These are phyloP conservation scores for Autographa gamma DNA, from an alignment of 2,888 invertebrate species.

Conservation along the genomic window DNA sequence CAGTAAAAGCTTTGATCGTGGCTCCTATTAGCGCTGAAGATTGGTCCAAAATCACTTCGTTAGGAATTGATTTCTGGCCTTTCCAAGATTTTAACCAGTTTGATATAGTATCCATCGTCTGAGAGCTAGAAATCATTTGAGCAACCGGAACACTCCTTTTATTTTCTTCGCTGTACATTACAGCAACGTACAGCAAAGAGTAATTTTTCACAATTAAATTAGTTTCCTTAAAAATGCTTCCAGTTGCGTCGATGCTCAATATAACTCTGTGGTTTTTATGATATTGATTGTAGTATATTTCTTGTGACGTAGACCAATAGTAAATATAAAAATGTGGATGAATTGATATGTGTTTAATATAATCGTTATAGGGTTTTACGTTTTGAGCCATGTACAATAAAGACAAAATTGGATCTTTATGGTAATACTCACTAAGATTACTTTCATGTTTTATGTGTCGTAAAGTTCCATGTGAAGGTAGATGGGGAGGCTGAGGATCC, in stretches of 20 bases:
- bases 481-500: slow-evolving; percentile 18
- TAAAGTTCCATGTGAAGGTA: slow-evolving; percentile 33
- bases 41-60: slow-evolving; percentile 27
- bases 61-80: slow-evolving; percentile 19
- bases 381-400: slow-evolving; percentile 26
- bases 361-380: slow-evolving; percentile 19
- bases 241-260: slow-evolving; percentile 31
- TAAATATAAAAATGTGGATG: slow-evolving; percentile 23
- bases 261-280: slow-evolving; percentile 25
- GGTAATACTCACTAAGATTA: slow-evolving; percentile 22
- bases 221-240: slow-evolving; percentile 30
- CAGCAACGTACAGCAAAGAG: slow-evolving; percentile 23
- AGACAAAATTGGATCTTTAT: slow-evolving; percentile 22
- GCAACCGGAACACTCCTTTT: slow-evolving; percentile 29
- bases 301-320: slow-evolving; percentile 26
- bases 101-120: slow-evolving; percentile 20
- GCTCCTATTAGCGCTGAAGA: slow-evolving; percentile 31
- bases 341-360: slow-evolving; percentile 20
- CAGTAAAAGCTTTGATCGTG: slow-evolving; percentile 11
- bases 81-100: slow-evolving; percentile 18
- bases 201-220: slow-evolving; percentile 25
- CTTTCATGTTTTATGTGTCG: slow-evolving; percentile 26
- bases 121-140: slow-evolving; percentile 25
- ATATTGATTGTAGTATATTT: slow-evolving; percentile 17
- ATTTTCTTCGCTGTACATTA: slow-evolving; percentile 27